Evolutionary conservation across 2,888 invertebrate species (phyloP).

Genomic region (Acronicta alni): DNA sequence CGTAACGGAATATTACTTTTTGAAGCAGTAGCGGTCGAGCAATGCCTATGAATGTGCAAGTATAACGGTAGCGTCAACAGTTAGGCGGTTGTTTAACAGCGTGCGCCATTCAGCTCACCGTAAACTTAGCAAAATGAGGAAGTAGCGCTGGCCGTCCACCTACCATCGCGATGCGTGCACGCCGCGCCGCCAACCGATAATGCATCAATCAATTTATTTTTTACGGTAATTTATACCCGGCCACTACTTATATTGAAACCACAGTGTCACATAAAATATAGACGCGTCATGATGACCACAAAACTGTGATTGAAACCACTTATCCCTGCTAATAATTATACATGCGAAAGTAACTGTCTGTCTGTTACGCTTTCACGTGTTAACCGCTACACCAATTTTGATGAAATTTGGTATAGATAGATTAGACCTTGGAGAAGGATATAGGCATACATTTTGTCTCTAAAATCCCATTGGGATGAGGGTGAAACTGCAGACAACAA

Average conservation of each 20-base stretch:
- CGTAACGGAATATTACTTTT: slow-evolving; percentile 51
- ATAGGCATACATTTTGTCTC: too few relatives aligned
- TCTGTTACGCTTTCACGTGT: too few relatives aligned
- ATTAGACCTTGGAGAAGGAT: too few relatives aligned
- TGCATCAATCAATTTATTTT: slow-evolving; percentile 53
- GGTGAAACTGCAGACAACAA: too few relatives aligned
- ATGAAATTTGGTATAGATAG: too few relatives aligned
- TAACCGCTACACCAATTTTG: too few relatives aligned
- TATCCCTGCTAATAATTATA: too few relatives aligned
- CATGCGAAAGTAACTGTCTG: too few relatives aligned
- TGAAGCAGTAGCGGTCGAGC: slow-evolving; percentile 32
- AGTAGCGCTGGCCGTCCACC: slow-evolving; percentile 63
- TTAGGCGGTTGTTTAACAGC: slow-evolving; percentile 68
- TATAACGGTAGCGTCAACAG: slow-evolving; percentile 72
- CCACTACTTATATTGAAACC: slow-evolving; percentile 11
- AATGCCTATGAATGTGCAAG: slow-evolving; percentile 55
- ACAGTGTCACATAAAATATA: slow-evolving; percentile 6
- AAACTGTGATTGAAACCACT: neutral
- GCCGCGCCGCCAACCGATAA: slow-evolving; percentile 56
- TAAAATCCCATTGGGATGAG: too few relatives aligned
- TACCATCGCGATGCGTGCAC: slow-evolving; percentile 52
- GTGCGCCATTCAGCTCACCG: slow-evolving; percentile 62
- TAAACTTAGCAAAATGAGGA: slow-evolving; percentile 73
- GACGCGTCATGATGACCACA: slow-evolving; percentile 4
- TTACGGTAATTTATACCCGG: slow-evolving; percentile 37